Base-by-base conservation (phyloP, 2,888 invertebrate genomes). In the Formica aserva region DNA sequence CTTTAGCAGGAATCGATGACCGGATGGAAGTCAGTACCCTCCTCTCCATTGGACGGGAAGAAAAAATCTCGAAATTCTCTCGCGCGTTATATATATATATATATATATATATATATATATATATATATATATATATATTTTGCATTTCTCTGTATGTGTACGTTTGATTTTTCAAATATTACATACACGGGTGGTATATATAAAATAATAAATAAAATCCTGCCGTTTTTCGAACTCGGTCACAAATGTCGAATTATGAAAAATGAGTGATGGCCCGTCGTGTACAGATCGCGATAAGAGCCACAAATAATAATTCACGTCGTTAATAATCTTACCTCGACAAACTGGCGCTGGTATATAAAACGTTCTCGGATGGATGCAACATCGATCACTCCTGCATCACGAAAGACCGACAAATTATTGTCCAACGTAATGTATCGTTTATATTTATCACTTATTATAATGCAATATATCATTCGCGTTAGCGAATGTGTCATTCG, bases 1-100 rank as follows among this genome's bases (percentile, higher is more conserved):
- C 90, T 90, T 88, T 83, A 87, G 77, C 82, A 78, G 85, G 87
- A 90, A 88, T 89, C 88, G 88, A 88, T 87, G 89, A 90, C 87
- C 88, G 83, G 63, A 29, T 81, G 82, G 85, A 57, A 82, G 76
- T 83, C 75, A 78, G 48, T 82, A 66, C 41, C 76, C 74, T 66
- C 38, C 63, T 45, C 78, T 29, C 32, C 45, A 22, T 71, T 78
- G 71, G 45, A 4, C 57, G 69, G 69, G 15, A 71, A 71, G 60
- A 78, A 78, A 71, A 78, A 71, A 66, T 77, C 26, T 55, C 38
- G 26, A 57, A 45, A 32, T 11, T 22, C 32, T 45, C 22, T 22
- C 32, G 35, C 66, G 55, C 48, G 22, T 22, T 26, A 38, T 13
- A 5, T 4, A 69, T 22, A 65, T 32, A n/a, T 55, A 67, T n/a